Conservation (phyloP, 2,113 vertebrate species). For the Brachionichthys hirsutus region DNA sequence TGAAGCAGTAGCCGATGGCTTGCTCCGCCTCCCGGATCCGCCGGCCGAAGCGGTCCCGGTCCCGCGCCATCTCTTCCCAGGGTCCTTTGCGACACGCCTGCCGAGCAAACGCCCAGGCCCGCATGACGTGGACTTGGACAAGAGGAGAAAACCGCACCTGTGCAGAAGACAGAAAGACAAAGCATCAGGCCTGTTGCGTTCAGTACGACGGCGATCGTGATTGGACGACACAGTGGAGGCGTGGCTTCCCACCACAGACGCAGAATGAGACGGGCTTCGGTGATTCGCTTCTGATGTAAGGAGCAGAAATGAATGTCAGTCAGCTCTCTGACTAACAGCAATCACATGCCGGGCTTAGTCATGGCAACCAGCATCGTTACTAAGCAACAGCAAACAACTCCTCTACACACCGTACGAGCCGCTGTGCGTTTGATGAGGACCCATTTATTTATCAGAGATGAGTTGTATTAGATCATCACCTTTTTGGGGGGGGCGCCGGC, state of each 20-base stretch:
- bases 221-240: no score
- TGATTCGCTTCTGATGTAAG: slow-evolving; percentile 24
- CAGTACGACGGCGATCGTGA: no score
- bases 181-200: no score
- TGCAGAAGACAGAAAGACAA: neutral
- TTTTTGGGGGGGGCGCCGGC: slow-evolving; percentile 54
- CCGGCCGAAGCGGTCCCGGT: slow-evolving; percentile 82
- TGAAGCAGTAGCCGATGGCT: slow-evolving; percentile 76
- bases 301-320: neutral
- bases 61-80: slow-evolving; percentile 87
- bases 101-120: slow-evolving; percentile 82
- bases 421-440: neutral
- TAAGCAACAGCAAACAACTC: slow-evolving; percentile 45
- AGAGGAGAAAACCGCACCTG: slow-evolving; percentile 85
- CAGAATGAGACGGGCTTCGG: no score
- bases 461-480: slow-evolving; percentile 54
- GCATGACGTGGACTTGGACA: slow-evolving; percentile 80
- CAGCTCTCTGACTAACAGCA: slow-evolving; percentile 35
- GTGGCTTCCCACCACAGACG: no score
- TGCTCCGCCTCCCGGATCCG: slow-evolving; percentile 76
- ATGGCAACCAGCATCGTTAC: slow-evolving; percentile 48
- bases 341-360: slow-evolving; percentile 53
- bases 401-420: neutral
- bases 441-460: no score
- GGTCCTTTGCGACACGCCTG: slow-evolving; percentile 81